These are phyloP conservation scores for Cheilosia variabilis DNA, from an alignment of 2,888 invertebrate genomes.

Conservation along the genomic window DNA sequence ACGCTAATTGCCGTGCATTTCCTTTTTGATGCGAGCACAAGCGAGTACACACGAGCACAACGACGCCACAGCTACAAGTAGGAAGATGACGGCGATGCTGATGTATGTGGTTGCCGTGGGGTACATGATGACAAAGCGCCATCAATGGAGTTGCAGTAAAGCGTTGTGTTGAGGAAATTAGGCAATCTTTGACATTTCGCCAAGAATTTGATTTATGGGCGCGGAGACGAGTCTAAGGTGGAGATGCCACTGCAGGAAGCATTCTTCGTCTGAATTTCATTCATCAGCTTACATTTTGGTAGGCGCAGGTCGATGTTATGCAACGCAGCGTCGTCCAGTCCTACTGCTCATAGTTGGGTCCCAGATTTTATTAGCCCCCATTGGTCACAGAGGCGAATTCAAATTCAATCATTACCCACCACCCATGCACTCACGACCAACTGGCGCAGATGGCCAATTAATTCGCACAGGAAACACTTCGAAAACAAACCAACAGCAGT, in stretches of 20 bases:
- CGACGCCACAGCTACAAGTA: neutral
- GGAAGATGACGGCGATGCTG: conserved; percentile 32
- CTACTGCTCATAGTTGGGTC: neutral
- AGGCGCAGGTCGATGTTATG: too few species aligned
- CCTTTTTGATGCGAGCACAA: conserved; percentile 23
- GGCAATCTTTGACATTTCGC: conserved; percentile 51
- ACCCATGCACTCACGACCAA: conserved; percentile 6
- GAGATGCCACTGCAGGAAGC: neutral
- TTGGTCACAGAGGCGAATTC: conserved; percentile 9
- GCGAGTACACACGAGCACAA: neutral
- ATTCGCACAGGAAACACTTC: conserved; percentile 15
- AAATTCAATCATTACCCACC: neutral
- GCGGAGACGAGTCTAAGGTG: conserved; percentile 1
- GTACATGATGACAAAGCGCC: conserved; percentile 26
- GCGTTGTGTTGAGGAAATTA: conserved; percentile 33
- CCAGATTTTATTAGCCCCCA: neutral
- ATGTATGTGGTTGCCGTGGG: neutral
- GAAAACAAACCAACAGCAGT: conserved; percentile 2
- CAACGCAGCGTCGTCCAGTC: too few species aligned
- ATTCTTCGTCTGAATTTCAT: too few species aligned
- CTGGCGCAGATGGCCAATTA: conserved; percentile 54
- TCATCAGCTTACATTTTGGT: too few species aligned
- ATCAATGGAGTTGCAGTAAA: conserved; percentile 6
- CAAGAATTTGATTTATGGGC: conserved; percentile 32
- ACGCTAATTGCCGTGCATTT: conserved; percentile 57